phyloP scores from a whole-genome alignment of 2,113 vertebrate genomes.

The Otis tarda region DNA sequence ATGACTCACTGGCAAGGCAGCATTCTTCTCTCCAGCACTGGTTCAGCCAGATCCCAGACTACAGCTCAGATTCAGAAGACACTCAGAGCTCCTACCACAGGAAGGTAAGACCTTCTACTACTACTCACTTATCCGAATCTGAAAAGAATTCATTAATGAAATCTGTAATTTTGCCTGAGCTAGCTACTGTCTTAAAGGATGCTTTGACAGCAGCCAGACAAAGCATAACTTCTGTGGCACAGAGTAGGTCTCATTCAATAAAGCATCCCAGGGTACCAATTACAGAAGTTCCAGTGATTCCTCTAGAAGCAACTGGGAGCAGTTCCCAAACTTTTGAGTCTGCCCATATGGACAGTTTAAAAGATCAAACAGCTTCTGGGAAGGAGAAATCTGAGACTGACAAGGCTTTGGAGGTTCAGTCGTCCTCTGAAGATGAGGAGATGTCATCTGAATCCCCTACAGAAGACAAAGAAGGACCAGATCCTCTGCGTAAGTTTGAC shows the following conservation, averaged over 20 bases:
- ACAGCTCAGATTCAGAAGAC: slow-evolving; percentile 66
- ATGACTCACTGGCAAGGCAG: slow-evolving; percentile 28
- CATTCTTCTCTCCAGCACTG: slow-evolving; percentile 22
- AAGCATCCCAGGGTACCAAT: slow-evolving; percentile 1
- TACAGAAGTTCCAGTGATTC: slow-evolving; percentile 34
- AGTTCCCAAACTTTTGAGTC: not conserved
- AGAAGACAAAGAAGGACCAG: slow-evolving; percentile 22
- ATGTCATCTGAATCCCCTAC: not conserved
- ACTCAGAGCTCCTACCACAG: slow-evolving; percentile 18
- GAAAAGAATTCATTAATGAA: slow-evolving; percentile 47
- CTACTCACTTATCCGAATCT: slow-evolving; percentile 36
- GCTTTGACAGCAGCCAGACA: slow-evolving; percentile 36
- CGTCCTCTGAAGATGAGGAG: not conserved
- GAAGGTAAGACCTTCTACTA: slow-evolving; percentile 60
- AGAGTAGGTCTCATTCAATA: not conserved
- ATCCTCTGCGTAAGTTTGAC: slow-evolving; percentile 41
- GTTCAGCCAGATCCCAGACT: slow-evolving; percentile 28
- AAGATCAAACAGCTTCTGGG: not conserved
- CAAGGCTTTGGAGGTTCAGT: not conserved
- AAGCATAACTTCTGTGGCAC: slow-evolving; percentile 8
- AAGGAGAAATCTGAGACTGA: not conserved
- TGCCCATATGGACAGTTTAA: not conserved
- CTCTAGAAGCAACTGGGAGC: slow-evolving; percentile 6
- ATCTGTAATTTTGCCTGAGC: slow-evolving; percentile 57
- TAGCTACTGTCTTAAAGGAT: slow-evolving; percentile 54